Percentiles rank a stretch among this genome's conserved stretches.
Evolutionary conservation across 1,140 invertebrate species (phyloP).

Genomic region (Acromyrmex heyeri): DNA sequence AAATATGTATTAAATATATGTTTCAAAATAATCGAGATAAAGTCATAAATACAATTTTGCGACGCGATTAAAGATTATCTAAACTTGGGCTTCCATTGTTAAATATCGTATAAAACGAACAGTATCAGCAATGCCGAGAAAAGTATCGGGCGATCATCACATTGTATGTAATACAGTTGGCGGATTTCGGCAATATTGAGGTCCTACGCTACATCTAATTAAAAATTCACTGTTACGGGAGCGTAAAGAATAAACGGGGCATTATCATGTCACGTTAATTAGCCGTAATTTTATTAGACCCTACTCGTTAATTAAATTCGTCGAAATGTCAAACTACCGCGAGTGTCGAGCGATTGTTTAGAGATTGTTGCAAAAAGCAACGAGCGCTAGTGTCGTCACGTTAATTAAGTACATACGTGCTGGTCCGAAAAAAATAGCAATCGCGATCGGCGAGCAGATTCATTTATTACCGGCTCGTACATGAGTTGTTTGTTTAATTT

Average conservation of each 20-base stretch:
- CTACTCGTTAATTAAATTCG: conserved; percentile 18
- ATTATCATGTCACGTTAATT: conserved; percentile 2
- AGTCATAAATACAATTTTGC: not conserved
- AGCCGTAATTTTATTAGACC: conserved; percentile 1
- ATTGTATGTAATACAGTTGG: not conserved
- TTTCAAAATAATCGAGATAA: not conserved
- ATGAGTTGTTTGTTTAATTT: conserved; percentile 36
- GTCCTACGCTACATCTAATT: not conserved
- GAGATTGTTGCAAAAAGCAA: not conserved
- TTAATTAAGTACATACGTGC: conserved; percentile 9
- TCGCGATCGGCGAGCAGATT: conserved; percentile 9
- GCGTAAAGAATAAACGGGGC: not conserved
- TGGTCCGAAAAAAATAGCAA: not conserved
- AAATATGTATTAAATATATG: conserved; percentile 9
- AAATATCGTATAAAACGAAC: not conserved
- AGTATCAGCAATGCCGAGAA: not conserved
- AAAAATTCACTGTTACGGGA: not conserved
- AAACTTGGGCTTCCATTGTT: not conserved
- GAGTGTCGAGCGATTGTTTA: conserved; percentile 1
- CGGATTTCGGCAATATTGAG: not conserved
- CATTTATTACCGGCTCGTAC: conserved; percentile 11
- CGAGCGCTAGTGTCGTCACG: not conserved
- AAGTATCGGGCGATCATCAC: not conserved
- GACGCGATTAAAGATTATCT: not conserved
- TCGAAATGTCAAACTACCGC: not conserved